A percentile compares a stretch with the other conserved stretches of the same genome.
These are phyloP conservation scores for Gorsachius goisagi DNA, from an alignment of 2,113 vertebrate genomes.

Conservation along the genomic window DNA sequence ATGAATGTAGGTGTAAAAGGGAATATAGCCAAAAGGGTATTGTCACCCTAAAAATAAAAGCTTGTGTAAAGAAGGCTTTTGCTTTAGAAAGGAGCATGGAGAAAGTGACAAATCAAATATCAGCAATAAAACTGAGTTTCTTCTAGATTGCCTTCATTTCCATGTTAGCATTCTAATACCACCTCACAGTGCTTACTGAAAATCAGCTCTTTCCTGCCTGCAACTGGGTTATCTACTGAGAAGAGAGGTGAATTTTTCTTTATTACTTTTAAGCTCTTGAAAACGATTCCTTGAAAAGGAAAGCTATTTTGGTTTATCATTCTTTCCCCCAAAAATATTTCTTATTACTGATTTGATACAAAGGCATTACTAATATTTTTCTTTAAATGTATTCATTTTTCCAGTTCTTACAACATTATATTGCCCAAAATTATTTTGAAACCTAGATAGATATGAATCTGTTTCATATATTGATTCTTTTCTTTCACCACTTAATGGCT, in stretches of 20 bases:
- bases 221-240: not conserved
- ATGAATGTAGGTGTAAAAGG: not conserved
- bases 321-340: not conserved
- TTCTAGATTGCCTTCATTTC: not conserved
- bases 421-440: not conserved
- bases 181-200: not conserved
- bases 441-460: not conserved
- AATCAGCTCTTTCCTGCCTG: not conserved
- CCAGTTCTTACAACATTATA: not conserved
- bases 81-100: not conserved
- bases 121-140: not conserved
- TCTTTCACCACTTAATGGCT: not conserved
- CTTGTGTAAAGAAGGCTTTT: not conserved
- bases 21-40: not conserved
- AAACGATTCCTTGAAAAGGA: not conserved
- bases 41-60: not conserved
- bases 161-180: not conserved
- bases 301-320: not conserved
- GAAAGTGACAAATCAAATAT: constrained; percentile 12
- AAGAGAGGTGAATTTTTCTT: not conserved
- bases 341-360: not conserved
- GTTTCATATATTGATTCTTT: not conserved
- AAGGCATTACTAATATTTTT: not conserved
- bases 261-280: not conserved
- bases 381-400: not conserved